phyloP scores from a whole-genome alignment of 2,797 vertebrate species.

The Characodon lateralis region DNA sequence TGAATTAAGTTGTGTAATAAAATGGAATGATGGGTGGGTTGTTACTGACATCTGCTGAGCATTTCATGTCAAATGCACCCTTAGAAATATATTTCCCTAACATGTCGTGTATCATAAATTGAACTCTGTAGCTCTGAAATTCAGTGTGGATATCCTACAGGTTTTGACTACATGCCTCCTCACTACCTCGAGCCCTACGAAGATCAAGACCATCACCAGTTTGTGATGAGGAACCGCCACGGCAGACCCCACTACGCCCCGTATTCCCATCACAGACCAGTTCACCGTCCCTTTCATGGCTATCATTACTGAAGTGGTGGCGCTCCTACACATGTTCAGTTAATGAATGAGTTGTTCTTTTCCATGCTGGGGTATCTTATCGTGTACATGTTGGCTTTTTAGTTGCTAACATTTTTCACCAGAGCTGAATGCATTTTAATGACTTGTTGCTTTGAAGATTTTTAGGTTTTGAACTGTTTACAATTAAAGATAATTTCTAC shows the following conservation, averaged over 20 bases:
- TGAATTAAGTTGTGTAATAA: not conserved
- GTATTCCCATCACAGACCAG: conserved; percentile 42
- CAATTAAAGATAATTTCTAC: not conserved
- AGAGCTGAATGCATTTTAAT: not conserved
- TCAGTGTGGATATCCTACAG: conserved; percentile 33
- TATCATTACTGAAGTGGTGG: conserved; percentile 19
- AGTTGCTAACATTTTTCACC: not conserved
- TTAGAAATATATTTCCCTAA: not conserved
- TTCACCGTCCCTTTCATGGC: not conserved
- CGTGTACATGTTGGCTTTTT: no score
- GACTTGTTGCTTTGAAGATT: not conserved
- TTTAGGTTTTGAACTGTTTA: not conserved
- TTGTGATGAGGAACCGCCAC: conserved; percentile 61
- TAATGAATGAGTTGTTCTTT: not conserved
- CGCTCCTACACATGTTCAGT: not conserved
- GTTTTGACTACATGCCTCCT: not conserved
- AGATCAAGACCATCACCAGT: conserved; percentile 29
- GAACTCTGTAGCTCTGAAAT: not conserved
- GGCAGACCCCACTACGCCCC: conserved; percentile 56
- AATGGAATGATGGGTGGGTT: not conserved
- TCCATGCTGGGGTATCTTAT: not conserved
- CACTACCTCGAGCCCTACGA: conserved; percentile 8
- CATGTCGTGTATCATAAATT: not conserved
- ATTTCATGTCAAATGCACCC: not conserved
- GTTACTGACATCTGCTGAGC: not conserved